Evolutionary conservation across 1,140 invertebrate species (phyloP).

Genomic region (Centruroides sculpturatus): DNA sequence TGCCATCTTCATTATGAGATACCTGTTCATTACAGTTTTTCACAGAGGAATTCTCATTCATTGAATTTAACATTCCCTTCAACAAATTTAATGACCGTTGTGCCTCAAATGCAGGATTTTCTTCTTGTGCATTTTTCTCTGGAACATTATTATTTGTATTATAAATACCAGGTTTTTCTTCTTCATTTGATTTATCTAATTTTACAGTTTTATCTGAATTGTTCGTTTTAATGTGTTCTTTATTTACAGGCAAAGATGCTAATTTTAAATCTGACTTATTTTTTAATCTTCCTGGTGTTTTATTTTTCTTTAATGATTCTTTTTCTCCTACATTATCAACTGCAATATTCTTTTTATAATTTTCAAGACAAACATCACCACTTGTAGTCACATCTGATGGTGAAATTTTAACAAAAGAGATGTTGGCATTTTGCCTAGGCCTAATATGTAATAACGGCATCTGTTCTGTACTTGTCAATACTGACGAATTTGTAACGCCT

Average conservation of each 20-base stretch:
- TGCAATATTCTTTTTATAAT: slow-evolving; percentile 5
- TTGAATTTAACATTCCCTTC: neutral
- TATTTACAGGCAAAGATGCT: neutral
- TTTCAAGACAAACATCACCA: slow-evolving; percentile 15
- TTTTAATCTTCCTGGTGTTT: neutral
- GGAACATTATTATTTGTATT: neutral
- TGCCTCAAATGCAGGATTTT: neutral
- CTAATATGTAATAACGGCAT: slow-evolving; percentile 7
- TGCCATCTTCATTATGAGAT: neutral
- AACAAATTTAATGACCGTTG: neutral
- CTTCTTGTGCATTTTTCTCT: neutral
- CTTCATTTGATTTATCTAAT: neutral
- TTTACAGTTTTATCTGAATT: neutral
- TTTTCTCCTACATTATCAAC: neutral
- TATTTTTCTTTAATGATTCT: neutral
- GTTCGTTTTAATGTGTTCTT: neutral
- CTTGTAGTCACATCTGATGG: slow-evolving; percentile 13
- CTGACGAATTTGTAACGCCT: slow-evolving; percentile 4
- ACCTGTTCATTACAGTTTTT: neutral
- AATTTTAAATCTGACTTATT: neutral
- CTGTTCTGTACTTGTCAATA: slow-evolving; percentile 8
- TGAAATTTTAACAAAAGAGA: slow-evolving; percentile 7
- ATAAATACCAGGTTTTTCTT: neutral
- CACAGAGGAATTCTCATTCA: neutral
- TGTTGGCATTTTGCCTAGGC: slow-evolving; percentile 6